phyloP scores from a whole-genome alignment of 1,140 invertebrate species.

The Trigoniulus corallinus region DNA sequence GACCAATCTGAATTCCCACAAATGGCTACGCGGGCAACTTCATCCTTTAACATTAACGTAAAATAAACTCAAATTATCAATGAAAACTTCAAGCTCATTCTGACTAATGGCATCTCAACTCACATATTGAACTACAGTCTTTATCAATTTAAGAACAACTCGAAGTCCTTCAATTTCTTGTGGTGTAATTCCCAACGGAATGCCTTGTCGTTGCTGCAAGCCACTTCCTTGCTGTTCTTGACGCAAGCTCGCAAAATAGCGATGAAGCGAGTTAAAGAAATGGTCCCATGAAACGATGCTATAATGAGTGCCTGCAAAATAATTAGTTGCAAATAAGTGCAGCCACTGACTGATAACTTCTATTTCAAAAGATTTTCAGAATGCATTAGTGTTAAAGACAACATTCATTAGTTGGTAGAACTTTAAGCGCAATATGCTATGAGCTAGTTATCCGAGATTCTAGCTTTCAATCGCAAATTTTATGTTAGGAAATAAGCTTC shows the following conservation, averaged over 20 bases:
- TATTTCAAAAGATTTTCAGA: no score
- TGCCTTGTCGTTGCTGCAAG: slow-evolving; percentile 40
- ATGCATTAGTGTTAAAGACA: no score
- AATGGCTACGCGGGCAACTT: slow-evolving; percentile 54
- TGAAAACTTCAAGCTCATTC: background rate
- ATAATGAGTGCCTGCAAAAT: slow-evolving; percentile 21
- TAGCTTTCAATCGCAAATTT: no score
- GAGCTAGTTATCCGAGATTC: no score
- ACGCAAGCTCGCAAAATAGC: slow-evolving; percentile 44
- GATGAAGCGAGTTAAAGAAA: slow-evolving; percentile 65
- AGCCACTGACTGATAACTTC: no score
- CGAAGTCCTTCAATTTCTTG: slow-evolving; percentile 74
- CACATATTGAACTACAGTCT: slow-evolving; percentile 45
- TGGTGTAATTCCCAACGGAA: slow-evolving; percentile 51
- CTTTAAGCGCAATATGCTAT: no score
- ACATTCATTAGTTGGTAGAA: no score
- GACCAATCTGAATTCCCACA: slow-evolving; percentile 76
- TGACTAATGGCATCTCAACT: background rate
- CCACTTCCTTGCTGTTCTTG: slow-evolving; percentile 40
- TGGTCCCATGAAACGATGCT: slow-evolving; percentile 63
- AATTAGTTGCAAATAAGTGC: no score
- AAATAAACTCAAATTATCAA: slow-evolving; percentile 1
- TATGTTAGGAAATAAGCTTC: no score
- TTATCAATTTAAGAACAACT: slow-evolving; percentile 57
- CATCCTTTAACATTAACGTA: slow-evolving; percentile 40